Evolutionary conservation across 1,140 invertebrate species (phyloP).

Genomic region (Pomacea maculata): DNA sequence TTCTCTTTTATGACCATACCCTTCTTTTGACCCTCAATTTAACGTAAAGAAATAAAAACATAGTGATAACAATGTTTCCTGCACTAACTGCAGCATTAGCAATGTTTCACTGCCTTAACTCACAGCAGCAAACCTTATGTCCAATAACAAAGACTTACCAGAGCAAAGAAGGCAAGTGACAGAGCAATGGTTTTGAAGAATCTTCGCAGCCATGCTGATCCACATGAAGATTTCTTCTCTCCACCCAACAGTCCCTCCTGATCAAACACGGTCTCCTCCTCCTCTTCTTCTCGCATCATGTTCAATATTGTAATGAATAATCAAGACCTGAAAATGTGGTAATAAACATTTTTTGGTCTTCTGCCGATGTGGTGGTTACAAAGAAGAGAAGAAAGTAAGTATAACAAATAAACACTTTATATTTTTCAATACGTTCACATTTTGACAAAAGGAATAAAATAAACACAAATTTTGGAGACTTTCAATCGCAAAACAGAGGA

Average conservation of each 20-base stretch:
- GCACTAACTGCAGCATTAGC: too few species aligned
- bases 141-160: conserved; percentile 41
- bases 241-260: conserved; percentile 41
- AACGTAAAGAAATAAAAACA: not conserved
- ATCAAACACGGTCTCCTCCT: conserved; percentile 51
- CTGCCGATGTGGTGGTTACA: too few species aligned
- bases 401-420: not conserved
- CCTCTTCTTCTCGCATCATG: conserved; percentile 44
- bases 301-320: not conserved
- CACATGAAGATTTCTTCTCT: conserved; percentile 16
- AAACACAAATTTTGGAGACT: not conserved
- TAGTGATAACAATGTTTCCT: too few species aligned
- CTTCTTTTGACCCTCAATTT: not conserved
- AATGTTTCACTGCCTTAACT: too few species aligned
- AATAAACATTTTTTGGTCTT: too few species aligned
- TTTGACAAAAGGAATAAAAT: not conserved
- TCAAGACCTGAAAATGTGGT: not conserved
- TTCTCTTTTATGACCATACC: not conserved
- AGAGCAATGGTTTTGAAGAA: conserved; percentile 54
- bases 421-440: not conserved
- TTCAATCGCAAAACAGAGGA: not conserved
- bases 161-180: conserved; percentile 54
- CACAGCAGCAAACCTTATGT: too few species aligned
- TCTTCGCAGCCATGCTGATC: conserved; percentile 39
- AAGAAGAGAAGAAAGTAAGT: not conserved